Evolutionary conservation across 1,140 invertebrate genomes (phyloP), one percentile per base, ranked within the genome.

Genomic region (Apocrypta bakeri): DNA sequence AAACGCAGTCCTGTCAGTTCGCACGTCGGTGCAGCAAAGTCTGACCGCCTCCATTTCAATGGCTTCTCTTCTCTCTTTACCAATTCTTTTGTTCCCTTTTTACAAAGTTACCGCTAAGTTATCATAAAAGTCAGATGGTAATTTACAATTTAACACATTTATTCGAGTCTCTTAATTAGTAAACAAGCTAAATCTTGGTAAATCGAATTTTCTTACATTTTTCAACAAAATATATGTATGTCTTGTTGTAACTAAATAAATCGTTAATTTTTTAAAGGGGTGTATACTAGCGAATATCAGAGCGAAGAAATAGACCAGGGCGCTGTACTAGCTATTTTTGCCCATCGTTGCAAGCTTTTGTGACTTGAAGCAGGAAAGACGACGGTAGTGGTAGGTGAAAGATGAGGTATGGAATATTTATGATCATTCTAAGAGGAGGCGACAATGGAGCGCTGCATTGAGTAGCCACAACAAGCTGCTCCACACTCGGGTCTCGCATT

Each of bases 331-430:
- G 48, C 17, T 56, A 56, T 17, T 6, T 56, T 6, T 4, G 48
- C 17, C 21, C 17, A 17, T 56, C 48, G 48, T 56, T 56, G 48
- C 48, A n/a, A 56, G 64, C 64, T 68, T 68, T 68, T 68, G 29
- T 68, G 64, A 56, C 48, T 7, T 21, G 63, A 66, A 25, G 25
- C 63, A 27, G 27, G 14, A 71, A 17, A 37, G 14, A 79, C 24
- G 48, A 79, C 64, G 64, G 40, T 81, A 24, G 64, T 56, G 31
- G 69, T 8, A 64, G 40, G 14, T 68, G 84, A 84, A 80, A 86
- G 83, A 88, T 83, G 86, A 88, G 86, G 66, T 79, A 83, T 87
- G 79, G 81, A 88, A 88, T 87, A 88, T 87, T 87, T 88, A 88
- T 88, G 86, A 83, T 86, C 85, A 86, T 88, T 87, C 84, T 89